Conservation (phyloP, 2,797 vertebrate species). For the Rhinella marina region DNA sequence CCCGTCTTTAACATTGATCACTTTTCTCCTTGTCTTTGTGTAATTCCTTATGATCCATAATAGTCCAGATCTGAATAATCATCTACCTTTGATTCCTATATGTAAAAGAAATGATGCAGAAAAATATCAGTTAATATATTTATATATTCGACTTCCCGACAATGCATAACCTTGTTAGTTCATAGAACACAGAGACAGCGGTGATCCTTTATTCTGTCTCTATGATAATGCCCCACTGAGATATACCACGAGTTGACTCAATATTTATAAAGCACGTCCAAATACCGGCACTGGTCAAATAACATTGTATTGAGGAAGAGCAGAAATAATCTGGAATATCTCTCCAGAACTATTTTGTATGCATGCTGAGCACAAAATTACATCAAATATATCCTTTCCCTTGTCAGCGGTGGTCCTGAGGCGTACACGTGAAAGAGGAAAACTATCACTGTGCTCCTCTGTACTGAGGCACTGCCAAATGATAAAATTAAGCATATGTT, state of each 20-base stretch:
- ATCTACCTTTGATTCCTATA: not conserved
- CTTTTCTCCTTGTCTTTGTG: not conserved
- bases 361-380: slow-evolving; percentile 34
- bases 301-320: not conserved
- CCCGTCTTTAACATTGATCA: not conserved
- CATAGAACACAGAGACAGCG: slow-evolving; percentile 7
- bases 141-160: not conserved
- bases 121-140: slow-evolving; percentile 6
- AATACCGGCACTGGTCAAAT: not conserved
- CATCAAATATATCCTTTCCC: slow-evolving; percentile 2
- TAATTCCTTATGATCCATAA: not conserved
- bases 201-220: slow-evolving; percentile 15
- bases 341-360: not conserved
- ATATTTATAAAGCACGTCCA: slow-evolving; percentile 21
- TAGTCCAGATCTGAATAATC: not conserved
- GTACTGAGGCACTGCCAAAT: not conserved
- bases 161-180: slow-evolving; percentile 6
- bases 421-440: not conserved
- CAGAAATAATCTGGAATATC: not conserved
- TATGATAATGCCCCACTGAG: slow-evolving; percentile 8
- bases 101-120: not conserved
- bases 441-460: not conserved
- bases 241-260: not conserved
- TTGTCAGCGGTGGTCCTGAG: slow-evolving; percentile 15
- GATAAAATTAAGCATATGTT: not conserved